Percentiles rank a stretch among this genome's conserved stretches.
These are phyloP conservation scores for Caenorhabditis panamensis DNA, from an alignment of 2,888 invertebrate species.

Conservation along the genomic window DNA sequence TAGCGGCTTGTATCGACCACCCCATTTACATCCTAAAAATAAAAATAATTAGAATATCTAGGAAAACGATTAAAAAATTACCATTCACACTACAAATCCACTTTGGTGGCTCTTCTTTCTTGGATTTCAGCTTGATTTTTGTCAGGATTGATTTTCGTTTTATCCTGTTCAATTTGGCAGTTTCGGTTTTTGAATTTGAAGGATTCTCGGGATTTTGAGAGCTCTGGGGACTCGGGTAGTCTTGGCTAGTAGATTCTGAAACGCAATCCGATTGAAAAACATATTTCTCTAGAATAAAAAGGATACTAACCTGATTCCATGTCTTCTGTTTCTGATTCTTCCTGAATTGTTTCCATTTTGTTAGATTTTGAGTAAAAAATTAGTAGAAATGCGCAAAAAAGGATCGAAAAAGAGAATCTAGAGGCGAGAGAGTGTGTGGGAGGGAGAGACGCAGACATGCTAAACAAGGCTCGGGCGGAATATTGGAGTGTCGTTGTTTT, in stretches of 20 bases:
- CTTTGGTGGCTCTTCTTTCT: constrained; percentile 11
- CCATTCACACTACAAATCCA: constrained; percentile 27
- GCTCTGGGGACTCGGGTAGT: too few species aligned
- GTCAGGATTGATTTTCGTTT: neutral
- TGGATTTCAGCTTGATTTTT: neutral
- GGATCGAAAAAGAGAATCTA: neutral
- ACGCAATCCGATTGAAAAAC: too few species aligned
- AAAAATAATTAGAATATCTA: neutral
- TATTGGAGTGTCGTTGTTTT: constrained; percentile 30
- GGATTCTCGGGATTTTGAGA: neutral
- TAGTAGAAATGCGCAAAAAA: constrained; percentile 1
- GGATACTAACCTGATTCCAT: constrained; percentile 1
- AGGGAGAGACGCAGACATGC: too few species aligned
- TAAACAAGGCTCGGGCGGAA: neutral
- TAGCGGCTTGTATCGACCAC: neutral
- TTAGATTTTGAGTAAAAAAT: neutral
- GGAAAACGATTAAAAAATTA: neutral
- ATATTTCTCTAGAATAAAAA: too few species aligned
- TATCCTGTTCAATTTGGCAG: constrained; percentile 3
- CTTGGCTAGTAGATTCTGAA: too few species aligned
- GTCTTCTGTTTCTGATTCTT: neutral
- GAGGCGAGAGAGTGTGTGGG: neutral
- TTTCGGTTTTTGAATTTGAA: neutral
- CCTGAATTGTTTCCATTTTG: constrained; percentile 33
- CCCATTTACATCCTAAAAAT: constrained; percentile 20